These are phyloP conservation scores for Drosophila neotestacea DNA, from an alignment of 2,888 invertebrate genomes.

Conservation along the genomic window DNA sequence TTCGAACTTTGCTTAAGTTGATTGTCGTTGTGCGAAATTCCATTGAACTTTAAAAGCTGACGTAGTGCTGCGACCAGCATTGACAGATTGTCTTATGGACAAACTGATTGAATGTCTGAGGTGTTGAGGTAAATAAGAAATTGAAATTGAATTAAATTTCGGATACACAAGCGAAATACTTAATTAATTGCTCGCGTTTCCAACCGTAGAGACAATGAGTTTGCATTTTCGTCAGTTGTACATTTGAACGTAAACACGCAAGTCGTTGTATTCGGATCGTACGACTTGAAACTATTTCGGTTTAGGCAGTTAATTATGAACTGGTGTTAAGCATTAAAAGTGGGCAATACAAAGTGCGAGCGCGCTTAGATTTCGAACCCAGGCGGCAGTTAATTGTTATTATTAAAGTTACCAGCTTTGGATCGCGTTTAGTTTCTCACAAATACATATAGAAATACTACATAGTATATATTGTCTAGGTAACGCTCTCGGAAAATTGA, in stretches of 20 bases:
- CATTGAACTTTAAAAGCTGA: slow-evolving; percentile 70
- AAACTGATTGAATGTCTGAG: slow-evolving; percentile 25
- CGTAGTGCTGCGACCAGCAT: slow-evolving; percentile 49
- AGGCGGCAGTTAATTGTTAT: slow-evolving; percentile 10
- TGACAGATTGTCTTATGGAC: slow-evolving; percentile 14
- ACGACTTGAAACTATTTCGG: slow-evolving; percentile 27
- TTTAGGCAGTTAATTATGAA: slow-evolving; percentile 46
- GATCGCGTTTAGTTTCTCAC: background rate
- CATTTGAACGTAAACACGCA: slow-evolving; percentile 71
- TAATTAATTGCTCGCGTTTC: slow-evolving; percentile 69
- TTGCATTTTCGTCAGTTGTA: slow-evolving; percentile 72
- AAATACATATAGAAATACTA: background rate
- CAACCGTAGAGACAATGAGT: slow-evolving; percentile 67
- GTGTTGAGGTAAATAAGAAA: slow-evolving; percentile 40
- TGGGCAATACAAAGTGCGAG: slow-evolving; percentile 41
- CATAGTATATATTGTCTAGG: background rate
- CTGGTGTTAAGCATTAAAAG: slow-evolving; percentile 20
- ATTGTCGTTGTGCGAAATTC: slow-evolving; percentile 54
- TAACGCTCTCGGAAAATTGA: slow-evolving; percentile 2
- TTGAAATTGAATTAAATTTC: slow-evolving; percentile 60
- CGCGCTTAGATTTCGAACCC: slow-evolving; percentile 6
- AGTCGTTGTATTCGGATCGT: slow-evolving; percentile 46
- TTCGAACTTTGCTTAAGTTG: slow-evolving; percentile 47
- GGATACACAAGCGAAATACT: slow-evolving; percentile 53
- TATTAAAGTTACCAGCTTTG: background rate